Base-by-base conservation (phyloP, 64 coral and sea anemone genomes). In the Montipora efflorescens region DNA sequence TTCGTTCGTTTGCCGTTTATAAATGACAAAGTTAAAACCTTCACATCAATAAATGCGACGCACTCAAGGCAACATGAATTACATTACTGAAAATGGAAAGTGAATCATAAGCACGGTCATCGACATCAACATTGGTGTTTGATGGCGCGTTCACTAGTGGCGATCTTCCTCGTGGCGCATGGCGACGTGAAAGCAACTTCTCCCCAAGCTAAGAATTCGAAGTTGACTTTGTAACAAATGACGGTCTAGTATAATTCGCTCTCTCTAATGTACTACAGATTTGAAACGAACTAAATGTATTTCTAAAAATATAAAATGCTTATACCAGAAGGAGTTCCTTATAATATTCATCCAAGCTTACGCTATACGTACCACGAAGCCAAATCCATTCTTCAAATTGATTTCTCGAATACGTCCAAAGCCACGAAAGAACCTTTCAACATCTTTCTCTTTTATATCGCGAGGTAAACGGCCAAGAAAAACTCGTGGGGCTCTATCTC, bases 301-400 rank as follows among this genome's bases (percentile, higher is more conserved):
- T 64, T 64, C 61, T 3, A 14, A 14, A 55, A 10, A 16, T 16
- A 64, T 12, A 12, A 16, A 64, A 1, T 64, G 61, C 61, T 3
- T 14, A 64, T 14, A 15, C 3, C 61, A 64, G 14, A 7, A 64
- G 14, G 13, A 12, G 61, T 64, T 55, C 52, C 52, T 5, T 55
- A 55, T 55, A 55, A 87, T 13, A 25, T 1, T 18, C 47, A 15
- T 4, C 8, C 53, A 1, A 45, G 15, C 95, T 96, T 84, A 36
- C 36, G 36, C 36, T 36, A 36, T 36, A 36, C 36, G 36, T 36
- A 99, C 98, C 90, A 99, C 95, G 61, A 99, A 99, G 36, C 92
- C 98, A 84, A 99, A 99, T 50, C 98, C 98, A 58, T 87, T 96
- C 86, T 99, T 99, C 45, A 99, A 91, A 61, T 99, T 99, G 46